Conservation (phyloP, 2,113 vertebrate species). For the Jaculus jaculus region DNA sequence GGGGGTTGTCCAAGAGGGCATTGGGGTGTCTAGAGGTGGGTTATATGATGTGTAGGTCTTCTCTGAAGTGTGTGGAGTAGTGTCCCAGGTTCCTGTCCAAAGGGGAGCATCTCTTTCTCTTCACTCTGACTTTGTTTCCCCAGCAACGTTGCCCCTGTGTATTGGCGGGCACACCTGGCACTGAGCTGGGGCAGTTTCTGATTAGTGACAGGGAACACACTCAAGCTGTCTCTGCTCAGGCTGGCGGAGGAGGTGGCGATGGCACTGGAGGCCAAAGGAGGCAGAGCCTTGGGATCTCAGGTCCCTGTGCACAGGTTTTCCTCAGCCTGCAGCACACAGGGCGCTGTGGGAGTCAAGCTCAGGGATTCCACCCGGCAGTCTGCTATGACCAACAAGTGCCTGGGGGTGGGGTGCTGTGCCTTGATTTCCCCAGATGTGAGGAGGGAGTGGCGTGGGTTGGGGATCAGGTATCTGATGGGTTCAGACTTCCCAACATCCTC, state of each 20-base stretch:
- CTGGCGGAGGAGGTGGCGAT: background rate
- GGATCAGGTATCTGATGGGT: background rate
- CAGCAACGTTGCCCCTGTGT: background rate
- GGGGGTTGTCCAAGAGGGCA: too few relatives aligned
- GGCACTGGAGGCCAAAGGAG: background rate
- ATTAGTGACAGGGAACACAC: background rate
- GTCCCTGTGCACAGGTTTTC: background rate
- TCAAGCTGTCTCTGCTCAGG: too few relatives aligned
- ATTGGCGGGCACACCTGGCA: background rate
- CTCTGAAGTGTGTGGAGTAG: background rate
- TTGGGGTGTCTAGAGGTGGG: too few relatives aligned
- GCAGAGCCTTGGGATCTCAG: background rate
- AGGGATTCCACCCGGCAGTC: background rate
- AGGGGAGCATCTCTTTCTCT: background rate
- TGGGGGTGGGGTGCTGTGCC: background rate
- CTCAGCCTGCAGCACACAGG: background rate
- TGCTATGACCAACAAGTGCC: background rate
- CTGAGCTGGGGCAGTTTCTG: fast-evolving
- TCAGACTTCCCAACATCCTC: background rate
- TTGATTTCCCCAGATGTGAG: background rate
- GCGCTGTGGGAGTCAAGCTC: background rate
- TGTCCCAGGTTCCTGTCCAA: background rate
- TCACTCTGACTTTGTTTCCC: background rate
- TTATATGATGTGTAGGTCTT: background rate
- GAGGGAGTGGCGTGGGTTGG: background rate